Conservation (phyloP, 2,797 vertebrate species). For the Heterohyrax brucei region DNA sequence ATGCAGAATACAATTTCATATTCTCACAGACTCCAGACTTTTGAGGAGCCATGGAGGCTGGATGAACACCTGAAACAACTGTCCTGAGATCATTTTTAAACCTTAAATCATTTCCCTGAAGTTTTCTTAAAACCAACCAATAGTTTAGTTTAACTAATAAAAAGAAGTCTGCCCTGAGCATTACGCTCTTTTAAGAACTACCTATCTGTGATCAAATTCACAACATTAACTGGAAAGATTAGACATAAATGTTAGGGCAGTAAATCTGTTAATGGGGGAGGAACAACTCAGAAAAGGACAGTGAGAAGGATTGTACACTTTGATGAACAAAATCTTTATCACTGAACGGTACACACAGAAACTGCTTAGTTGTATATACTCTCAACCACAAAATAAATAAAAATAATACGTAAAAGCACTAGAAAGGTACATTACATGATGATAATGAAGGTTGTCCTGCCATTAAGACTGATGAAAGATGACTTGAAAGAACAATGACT, state of each 20-base stretch:
- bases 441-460: slow-evolving; percentile 9
- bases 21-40: neutral
- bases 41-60: neutral
- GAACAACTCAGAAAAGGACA: neutral
- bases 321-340: neutral
- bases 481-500: slow-evolving; percentile 53
- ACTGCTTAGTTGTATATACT: neutral
- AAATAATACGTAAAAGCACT: neutral
- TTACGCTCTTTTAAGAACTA: neutral
- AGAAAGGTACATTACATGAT: neutral
- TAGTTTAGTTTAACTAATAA: neutral
- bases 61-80: neutral
- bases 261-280: neutral
- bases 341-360: neutral
- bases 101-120: neutral
- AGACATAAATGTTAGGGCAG: neutral
- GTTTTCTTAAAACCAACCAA: neutral
- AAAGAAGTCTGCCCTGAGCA: neutral
- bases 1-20: neutral
- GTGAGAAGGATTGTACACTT: neutral
- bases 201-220: neutral
- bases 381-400: neutral
- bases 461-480: neutral
- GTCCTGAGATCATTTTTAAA: neutral
- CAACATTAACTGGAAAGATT: neutral